Evolutionary conservation across 2,888 invertebrate genomes (phyloP).

Genomic region (Busseola fusca): DNA sequence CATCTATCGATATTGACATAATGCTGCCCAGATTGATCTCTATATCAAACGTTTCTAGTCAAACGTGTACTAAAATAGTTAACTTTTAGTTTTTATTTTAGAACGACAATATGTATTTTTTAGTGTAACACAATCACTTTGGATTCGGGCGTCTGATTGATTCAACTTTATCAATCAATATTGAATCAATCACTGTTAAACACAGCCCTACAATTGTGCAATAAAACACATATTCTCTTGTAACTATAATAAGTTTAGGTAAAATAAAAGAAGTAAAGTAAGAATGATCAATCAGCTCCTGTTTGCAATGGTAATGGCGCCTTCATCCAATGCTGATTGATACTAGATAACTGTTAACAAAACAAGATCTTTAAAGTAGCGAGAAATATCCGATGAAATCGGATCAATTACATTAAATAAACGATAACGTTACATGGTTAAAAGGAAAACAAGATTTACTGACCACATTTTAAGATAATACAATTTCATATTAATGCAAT

Average conservation of each 20-base stretch:
- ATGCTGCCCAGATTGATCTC: conserved; percentile 77
- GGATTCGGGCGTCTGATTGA: conserved; percentile 59
- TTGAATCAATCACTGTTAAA: conserved; percentile 43
- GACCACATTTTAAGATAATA: background rate
- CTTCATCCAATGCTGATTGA: conserved; percentile 54
- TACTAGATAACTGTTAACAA: conserved; percentile 53
- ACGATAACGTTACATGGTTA: conserved; percentile 55
- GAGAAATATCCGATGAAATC: conserved; percentile 73
- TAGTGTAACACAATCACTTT: conserved; percentile 64
- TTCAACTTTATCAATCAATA: conserved; percentile 41
- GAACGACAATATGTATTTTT: conserved; percentile 70
- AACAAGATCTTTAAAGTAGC: conserved; percentile 56
- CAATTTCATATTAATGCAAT: background rate
- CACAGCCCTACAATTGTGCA: conserved; percentile 40
- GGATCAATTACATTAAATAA: conserved; percentile 56
- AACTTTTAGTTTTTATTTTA: conserved; percentile 72
- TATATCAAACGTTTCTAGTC: conserved; percentile 85
- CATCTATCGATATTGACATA: conserved; percentile 49
- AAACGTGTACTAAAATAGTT: conserved; percentile 77
- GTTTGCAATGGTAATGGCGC: conserved; percentile 33
- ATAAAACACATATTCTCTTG: conserved; percentile 37
- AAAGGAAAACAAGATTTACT: conserved; percentile 3
- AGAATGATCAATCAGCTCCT: conserved; percentile 27
- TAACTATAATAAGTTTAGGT: conserved; percentile 9
- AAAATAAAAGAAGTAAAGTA: conserved; percentile 16